Evolutionary conservation across 2,797 vertebrate genomes (phyloP), one percentile per base, ranked within the genome.

Genomic region (Sarcophilus harrisii): DNA sequence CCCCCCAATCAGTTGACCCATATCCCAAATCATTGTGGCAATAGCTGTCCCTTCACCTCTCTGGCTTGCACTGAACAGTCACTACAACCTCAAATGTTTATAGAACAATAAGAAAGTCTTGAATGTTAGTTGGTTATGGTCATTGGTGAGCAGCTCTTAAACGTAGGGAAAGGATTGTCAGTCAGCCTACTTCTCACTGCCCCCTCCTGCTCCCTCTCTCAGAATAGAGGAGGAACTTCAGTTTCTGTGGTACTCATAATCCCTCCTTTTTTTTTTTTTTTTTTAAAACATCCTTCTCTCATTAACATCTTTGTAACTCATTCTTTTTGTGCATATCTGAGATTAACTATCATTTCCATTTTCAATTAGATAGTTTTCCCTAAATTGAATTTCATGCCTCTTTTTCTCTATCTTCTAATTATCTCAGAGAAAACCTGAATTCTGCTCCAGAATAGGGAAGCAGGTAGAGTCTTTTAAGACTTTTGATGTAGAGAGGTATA

Each of bases 321-420:
- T 81, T 45, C 73, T 87, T 95, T 49, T 62, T 87, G 73, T 66
- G 52, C 62, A 45, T 3, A 91, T 18, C 45, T 10, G 21, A 57
- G 57, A 29, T 49, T 10, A 3, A 32, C 54, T 93, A 21, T 27
- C 62, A 2, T 93, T 73, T 29, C 14, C 89, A 52, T 38, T 81
- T 81, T 18, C 38, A 81, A 9, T 81, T 81, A 81, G n/a, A 81
- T 8, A 38, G 81, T 81, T 81, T 81, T 21, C 13, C 66, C 58
- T 45, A 89, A 45, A 81, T 45, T 81, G 18, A 45, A 92, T 58
- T 9, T 52, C 73, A 73, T 66, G 58, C 9, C 3, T 57, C 38
- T 95, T 90, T 93, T 58, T 55, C 89, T 59, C 38, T 87, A 21
- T 81, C 10, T 96, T 87, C 38, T 45, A 27, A n/a, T 28, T 91